Conservation (phyloP, 2,113 vertebrate species). For the Periophthalmus modestus region DNA sequence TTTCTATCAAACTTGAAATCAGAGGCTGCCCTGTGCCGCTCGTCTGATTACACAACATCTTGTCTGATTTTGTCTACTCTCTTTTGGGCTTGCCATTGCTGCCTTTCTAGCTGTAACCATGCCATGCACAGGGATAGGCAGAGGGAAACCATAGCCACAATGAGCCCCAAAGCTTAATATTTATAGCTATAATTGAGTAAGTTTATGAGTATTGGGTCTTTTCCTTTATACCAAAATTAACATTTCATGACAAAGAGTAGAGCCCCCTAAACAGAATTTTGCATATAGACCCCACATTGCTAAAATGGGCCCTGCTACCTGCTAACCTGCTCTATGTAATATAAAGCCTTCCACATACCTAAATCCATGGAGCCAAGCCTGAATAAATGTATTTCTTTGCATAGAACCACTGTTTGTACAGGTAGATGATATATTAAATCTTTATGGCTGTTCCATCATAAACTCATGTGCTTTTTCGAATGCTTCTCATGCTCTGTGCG, state of each 20-base stretch:
- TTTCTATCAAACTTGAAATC: conserved; percentile 61
- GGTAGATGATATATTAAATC: conserved; percentile 22
- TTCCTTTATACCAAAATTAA: too few relatives aligned
- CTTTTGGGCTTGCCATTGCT: neutral
- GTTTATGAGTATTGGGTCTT: too few relatives aligned
- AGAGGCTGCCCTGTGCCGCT: conserved; percentile 41
- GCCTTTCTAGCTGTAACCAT: neutral
- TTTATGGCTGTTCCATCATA: neutral
- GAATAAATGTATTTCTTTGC: neutral
- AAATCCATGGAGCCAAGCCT: neutral
- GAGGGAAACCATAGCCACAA: too few relatives aligned
- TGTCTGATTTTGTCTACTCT: conserved; percentile 3
- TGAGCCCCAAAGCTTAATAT: too few relatives aligned
- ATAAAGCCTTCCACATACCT: neutral
- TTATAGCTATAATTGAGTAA: too few relatives aligned
- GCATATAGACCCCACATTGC: neutral
- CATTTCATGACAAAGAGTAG: too few relatives aligned
- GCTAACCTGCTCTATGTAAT: neutral
- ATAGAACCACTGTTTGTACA: neutral
- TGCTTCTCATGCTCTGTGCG: conserved; percentile 21
- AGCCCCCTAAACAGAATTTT: neutral
- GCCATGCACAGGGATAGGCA: neutral
- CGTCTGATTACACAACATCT: conserved; percentile 48
- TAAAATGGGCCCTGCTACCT: neutral
- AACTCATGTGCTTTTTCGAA: conserved; percentile 7